Percentiles rank a stretch among this genome's conserved stretches.
phyloP scores from a whole-genome alignment of 2,888 invertebrate species.

The Amphipoea lucens region DNA sequence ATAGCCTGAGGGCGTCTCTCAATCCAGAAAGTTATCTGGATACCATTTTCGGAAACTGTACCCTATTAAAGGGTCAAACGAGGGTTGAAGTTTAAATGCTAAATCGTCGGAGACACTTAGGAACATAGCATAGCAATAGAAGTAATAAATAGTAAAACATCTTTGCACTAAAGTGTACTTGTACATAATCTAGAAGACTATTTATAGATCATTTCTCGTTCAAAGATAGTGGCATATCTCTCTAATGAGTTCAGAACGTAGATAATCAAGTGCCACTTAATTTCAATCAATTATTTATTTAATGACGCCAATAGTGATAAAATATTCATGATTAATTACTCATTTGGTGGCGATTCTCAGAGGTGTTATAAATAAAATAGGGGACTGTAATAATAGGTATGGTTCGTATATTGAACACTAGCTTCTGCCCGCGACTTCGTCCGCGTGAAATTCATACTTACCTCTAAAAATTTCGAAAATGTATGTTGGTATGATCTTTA shows the following conservation, averaged over 20 bases:
- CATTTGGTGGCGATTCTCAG: too few relatives aligned
- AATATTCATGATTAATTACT: not conserved
- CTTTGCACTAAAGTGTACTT: constrained; percentile 11
- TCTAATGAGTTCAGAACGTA: not conserved
- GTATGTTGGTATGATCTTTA: too few relatives aligned
- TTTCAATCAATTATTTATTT: constrained; percentile 2
- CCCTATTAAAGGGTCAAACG: not conserved
- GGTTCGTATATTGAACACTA: too few relatives aligned
- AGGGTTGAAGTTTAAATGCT: not conserved
- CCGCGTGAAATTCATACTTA: too few relatives aligned
- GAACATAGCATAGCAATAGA: not conserved
- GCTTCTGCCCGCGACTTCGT: too few relatives aligned
- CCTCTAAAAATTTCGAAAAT: too few relatives aligned
- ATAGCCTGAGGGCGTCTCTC: too few relatives aligned
- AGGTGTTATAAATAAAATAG: too few relatives aligned
- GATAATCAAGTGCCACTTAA: constrained; percentile 9
- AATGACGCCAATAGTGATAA: not conserved
- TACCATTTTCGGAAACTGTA: not conserved
- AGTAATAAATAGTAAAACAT: not conserved
- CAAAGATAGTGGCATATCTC: constrained; percentile 23
- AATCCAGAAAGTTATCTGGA: too few relatives aligned
- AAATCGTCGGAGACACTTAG: not conserved
- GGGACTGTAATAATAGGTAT: too few relatives aligned
- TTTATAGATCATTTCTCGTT: constrained; percentile 24
- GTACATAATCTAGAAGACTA: constrained; percentile 14